Evolutionary conservation across 2,888 invertebrate genomes (phyloP).

Genomic region (Deroplatys truncata): DNA sequence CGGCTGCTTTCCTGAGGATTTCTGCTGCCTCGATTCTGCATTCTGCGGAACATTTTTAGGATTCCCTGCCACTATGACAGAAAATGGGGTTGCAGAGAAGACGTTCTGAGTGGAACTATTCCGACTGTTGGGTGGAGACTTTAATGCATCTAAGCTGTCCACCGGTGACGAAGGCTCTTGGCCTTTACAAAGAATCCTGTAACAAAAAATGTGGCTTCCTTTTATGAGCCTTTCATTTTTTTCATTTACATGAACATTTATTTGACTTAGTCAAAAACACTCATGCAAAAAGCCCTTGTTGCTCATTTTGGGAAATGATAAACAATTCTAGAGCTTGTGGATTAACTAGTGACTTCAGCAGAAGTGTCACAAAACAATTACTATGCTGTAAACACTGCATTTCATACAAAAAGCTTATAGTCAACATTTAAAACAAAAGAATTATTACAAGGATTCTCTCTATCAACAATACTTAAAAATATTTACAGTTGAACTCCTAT

Average conservation of each 20-base stretch:
- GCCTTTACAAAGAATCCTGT: constrained; percentile 36
- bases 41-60: not conserved
- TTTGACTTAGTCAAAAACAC: too few species aligned
- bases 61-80: not conserved
- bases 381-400: too few species aligned
- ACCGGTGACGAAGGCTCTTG: constrained; percentile 30
- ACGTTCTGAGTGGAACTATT: not conserved
- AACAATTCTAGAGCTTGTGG: too few species aligned
- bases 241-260: not conserved
- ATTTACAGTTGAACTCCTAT: too few species aligned
- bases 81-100: not conserved
- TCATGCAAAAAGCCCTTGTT: too few species aligned
- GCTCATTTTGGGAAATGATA: too few species aligned
- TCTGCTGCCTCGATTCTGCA: not conserved
- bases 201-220: not conserved
- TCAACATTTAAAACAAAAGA: too few species aligned
- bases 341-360: too few species aligned
- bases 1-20: not conserved
- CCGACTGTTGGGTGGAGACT: not conserved
- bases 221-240: not conserved
- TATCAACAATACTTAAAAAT: too few species aligned
- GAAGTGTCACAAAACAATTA: too few species aligned
- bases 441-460: too few species aligned
- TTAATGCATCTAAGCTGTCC: not conserved
- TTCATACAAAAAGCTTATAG: too few species aligned